A percentile compares a stretch with the other conserved stretches of the same genome.
Evolutionary conservation across 2,888 invertebrate species (phyloP).

Genomic region (Cancer borealis): DNA sequence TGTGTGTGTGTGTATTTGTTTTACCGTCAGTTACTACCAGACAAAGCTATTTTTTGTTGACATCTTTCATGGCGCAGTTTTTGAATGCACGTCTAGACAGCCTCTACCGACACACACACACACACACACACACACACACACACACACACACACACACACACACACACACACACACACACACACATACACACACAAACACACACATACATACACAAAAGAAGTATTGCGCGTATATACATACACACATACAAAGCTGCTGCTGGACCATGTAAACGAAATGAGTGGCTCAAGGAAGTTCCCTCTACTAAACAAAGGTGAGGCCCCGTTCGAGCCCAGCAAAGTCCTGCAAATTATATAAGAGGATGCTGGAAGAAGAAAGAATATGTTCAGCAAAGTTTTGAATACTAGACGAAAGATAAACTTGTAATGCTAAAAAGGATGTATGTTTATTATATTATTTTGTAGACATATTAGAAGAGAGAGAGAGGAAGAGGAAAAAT

Average conservation of each 20-base stretch:
- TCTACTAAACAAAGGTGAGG: background rate
- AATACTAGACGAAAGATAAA: too few relatives aligned
- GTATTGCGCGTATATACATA: background rate
- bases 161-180: background rate
- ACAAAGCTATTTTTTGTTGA: background rate
- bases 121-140: background rate
- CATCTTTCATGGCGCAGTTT: background rate
- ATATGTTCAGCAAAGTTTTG: background rate
- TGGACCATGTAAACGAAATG: background rate
- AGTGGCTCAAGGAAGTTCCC: background rate
- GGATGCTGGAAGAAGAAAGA: background rate
- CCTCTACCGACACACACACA: background rate
- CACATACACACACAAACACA: too few relatives aligned
- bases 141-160: background rate
- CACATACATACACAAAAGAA: too few relatives aligned
- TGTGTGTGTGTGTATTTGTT: background rate
- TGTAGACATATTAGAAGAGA: background rate
- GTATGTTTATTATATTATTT: too few relatives aligned
- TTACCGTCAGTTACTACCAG: background rate
- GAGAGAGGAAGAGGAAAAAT: background rate
- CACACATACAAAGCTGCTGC: background rate
- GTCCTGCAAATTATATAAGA: background rate
- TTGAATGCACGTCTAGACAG: background rate
- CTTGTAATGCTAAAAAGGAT: too few relatives aligned
- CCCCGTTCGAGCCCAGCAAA: background rate